A percentile compares a stretch with the other conserved stretches of the same genome.
These are phyloP conservation scores for Scaptomyza parva DNA, from an alignment of 2,888 invertebrate genomes.

Conservation along the genomic window DNA sequence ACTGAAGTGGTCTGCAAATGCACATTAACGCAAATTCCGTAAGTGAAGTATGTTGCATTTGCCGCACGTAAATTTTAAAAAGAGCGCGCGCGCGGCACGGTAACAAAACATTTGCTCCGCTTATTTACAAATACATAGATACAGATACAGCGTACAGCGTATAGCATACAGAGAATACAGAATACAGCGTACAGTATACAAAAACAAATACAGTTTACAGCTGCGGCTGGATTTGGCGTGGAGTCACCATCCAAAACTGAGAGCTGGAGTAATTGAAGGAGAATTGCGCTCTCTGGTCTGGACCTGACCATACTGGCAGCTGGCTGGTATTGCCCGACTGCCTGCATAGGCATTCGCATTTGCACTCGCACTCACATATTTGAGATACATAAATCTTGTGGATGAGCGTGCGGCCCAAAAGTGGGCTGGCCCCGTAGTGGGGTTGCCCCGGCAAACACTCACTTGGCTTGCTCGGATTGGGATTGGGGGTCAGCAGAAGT, in stretches of 20 bases:
- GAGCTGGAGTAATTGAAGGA: conserved; percentile 52
- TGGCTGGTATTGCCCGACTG: conserved; percentile 32
- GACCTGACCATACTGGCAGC: conserved; percentile 4
- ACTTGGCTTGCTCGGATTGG: conserved; percentile 22
- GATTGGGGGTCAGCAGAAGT: conserved; percentile 44
- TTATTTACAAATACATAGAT: conserved; percentile 50
- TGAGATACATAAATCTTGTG: conserved; percentile 80
- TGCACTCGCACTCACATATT: conserved; percentile 70
- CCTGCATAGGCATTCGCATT: conserved; percentile 77
- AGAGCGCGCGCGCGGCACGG: conserved; percentile 57
- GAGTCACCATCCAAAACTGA: conserved; percentile 15
- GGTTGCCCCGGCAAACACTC: conserved; percentile 20
- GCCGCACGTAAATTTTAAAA: conserved; percentile 81
- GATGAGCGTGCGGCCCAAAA: conserved; percentile 60
- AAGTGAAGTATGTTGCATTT: conserved; percentile 82
- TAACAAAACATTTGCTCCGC: conserved; percentile 72
- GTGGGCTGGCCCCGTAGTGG: conserved; percentile 35
- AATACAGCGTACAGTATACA: conserved; percentile 6
- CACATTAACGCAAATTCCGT: conserved; percentile 81
- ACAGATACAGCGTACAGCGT: not conserved
- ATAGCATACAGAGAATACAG: conserved; percentile 26
- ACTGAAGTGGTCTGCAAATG: conserved; percentile 82
- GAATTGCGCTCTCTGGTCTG: conserved; percentile 28
- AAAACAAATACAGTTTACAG: conserved; percentile 23
- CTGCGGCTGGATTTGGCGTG: conserved; percentile 46